Evolutionary conservation across 2,113 vertebrate genomes (phyloP).

Genomic region (Cephalopterus ornatus): DNA sequence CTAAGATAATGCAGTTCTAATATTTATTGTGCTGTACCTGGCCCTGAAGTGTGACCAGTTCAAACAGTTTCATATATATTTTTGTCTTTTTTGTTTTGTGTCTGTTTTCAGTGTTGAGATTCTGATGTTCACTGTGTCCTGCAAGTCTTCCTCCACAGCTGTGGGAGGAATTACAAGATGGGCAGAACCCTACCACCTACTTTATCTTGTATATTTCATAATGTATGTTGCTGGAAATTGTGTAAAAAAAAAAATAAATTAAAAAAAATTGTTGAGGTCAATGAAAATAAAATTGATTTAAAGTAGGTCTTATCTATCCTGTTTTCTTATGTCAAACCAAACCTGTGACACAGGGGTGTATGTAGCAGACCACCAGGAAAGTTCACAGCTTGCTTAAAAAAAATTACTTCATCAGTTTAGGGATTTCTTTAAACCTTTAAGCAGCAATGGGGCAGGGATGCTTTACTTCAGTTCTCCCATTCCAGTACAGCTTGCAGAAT

Average conservation of each 20-base stretch:
- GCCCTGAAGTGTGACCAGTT: conserved; percentile 71
- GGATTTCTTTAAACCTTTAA: not conserved
- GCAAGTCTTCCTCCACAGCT: conserved; percentile 53
- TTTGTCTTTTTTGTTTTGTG: conserved; percentile 58
- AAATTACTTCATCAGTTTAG: not conserved
- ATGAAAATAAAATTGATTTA: conserved; percentile 77
- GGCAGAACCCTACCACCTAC: conserved; percentile 49
- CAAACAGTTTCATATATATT: conserved; percentile 73
- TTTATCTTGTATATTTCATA: conserved; percentile 70
- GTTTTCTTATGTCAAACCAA: not conserved
- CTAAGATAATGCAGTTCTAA: conserved; percentile 70
- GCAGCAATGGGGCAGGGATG: not conserved
- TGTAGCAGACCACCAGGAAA: not conserved
- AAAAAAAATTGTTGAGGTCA: conserved; percentile 59
- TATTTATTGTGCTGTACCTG: conserved; percentile 80
- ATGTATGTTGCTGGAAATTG: conserved; percentile 72
- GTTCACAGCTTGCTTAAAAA: not conserved
- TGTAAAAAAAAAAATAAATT: conserved; percentile 47
- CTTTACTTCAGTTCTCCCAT: not conserved
- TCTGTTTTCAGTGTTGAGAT: conserved; percentile 75
- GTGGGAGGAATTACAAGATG: conserved; percentile 36
- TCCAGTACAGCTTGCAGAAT: not conserved
- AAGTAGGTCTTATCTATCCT: conserved; percentile 32
- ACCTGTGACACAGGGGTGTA: not conserved
- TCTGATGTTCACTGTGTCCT: conserved; percentile 65